Base-by-base conservation (phyloP, 2,113 vertebrate species). In the Bostrychus sinensis region DNA sequence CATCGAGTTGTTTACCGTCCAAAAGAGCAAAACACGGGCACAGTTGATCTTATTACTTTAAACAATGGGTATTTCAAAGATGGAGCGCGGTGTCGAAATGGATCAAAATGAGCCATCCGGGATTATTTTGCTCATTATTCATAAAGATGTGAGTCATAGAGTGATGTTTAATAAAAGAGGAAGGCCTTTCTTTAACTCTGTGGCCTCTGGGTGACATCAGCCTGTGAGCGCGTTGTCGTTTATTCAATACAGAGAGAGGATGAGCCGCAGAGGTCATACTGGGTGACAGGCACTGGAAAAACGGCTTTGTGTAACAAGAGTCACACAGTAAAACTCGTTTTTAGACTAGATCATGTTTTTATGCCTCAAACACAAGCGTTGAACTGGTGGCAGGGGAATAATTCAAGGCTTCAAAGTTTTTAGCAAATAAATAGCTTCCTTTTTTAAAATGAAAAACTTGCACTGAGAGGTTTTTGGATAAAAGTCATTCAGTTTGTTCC, bases 1-100 rank as follows among this genome's bases (percentile, higher is more conserved):
- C 79, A 76, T 71, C 3, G 50, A 63, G 62, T 69, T 76, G 86
- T 87, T 85, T 73, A 82, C 70, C 50, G 23, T 70, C 71, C 69
- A 66, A 56, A 63, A 53, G 64, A 43, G 68, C 65, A 45, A 61
- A 56, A 60, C 26, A 56, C 41, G 4, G 5, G 37, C 42, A 60
- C 50, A 54, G 69, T 26, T 78, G 66, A 82, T 82, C 77, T 60
- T 41, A 75, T 75, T 70, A 64, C 63, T 53, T 37, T 22, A 45
- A 51, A 80, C 78, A 83, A 78, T 64, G 43, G 56, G 46, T 65
- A 74, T 65, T 58, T 46, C 23, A 16, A 16, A 75, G 28, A 48
- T 42, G 50, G 59, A 51, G 25, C 48, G 4, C 12, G 16, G 23
- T 3, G 14, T 5, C 7, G 14, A 14, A 3, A 10, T 7, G 25